A percentile compares a stretch with the other conserved stretches of the same genome.
These are phyloP conservation scores for Danio aesculapii DNA, from an alignment of 2,797 vertebrate genomes.

Conservation along the genomic window DNA sequence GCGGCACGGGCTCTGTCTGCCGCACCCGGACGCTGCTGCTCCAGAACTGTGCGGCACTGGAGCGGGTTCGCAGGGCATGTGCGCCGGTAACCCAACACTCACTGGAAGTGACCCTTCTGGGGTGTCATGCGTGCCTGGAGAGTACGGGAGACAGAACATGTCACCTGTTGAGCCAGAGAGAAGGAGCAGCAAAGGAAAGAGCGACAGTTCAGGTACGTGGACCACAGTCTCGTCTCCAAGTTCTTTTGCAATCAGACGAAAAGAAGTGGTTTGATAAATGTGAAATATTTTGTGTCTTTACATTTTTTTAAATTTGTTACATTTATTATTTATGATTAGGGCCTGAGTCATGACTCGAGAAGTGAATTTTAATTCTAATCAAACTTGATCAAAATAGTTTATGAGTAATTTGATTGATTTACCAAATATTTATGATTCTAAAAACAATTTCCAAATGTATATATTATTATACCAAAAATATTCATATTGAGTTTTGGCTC, in stretches of 20 bases:
- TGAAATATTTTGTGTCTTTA: no score
- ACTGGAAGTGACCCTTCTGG: slow-evolving; percentile 80
- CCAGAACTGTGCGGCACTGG: slow-evolving; percentile 66
- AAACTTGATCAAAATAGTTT: no score
- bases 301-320: no score
- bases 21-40: slow-evolving; percentile 77
- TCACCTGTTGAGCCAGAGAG: slow-evolving; percentile 85
- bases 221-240: not conserved
- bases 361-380: no score
- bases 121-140: slow-evolving; percentile 80
- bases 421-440: no score
- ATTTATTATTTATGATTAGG: no score
- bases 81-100: slow-evolving; percentile 76
- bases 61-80: slow-evolving; percentile 74
- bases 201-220: slow-evolving; percentile 87
- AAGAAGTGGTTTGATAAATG: not conserved
- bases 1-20: slow-evolving; percentile 82
- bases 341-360: no score
- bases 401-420: no score
- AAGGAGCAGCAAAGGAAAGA: slow-evolving; percentile 83
- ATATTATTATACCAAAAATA: no score
- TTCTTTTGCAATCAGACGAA: not conserved
- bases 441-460: no score
- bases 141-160: slow-evolving; percentile 84
- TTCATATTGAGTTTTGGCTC: no score